Evolutionary conservation across 2,113 vertebrate genomes (phyloP), one percentile per base, ranked within the genome.

Genomic region (Mus musculus): DNA sequence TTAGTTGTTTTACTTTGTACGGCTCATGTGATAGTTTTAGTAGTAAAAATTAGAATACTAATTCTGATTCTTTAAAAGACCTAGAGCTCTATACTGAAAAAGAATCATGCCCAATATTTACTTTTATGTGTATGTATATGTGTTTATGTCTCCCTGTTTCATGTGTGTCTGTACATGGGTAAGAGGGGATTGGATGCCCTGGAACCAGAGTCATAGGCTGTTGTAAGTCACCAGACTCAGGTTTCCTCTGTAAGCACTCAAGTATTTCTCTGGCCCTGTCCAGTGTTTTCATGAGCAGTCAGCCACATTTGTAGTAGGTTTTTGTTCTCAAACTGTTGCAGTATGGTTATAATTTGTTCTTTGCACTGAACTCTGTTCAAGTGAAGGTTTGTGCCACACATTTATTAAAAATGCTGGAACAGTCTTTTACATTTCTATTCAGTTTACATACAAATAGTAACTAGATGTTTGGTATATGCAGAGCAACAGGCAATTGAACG

Each of bases 31-130:
- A 59, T 93, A 76, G 49, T 88, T 56, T 90, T 85, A 42, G 61
- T 90, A 85, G 67, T 91, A 85, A 93, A 95, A 85, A 95, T 54
- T 71, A 78, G 91, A 52, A 93, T 42, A 36, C 24, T 90, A 91
- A 88, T 65, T 11, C n/a, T 92, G 7, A 75, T 92, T 71, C 36
- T 93, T 78, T 86, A 75, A 42, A 94, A 89, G 89, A 91, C 22
- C 30, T 77, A 7, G 56, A 30, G 12, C 46, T 89, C 24, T 84
- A 0, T 91, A 59, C 56, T 86, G 89, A 88, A 69, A 84, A 94
- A 91, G 28, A 59, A 63, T n/a, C 12, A 14, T 88, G 46, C 84
- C 42, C 85, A 33, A 61, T 90, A n/a, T 54, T 69, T 69, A 67
- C 11, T 67, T 86, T 69, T 69, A 49, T 69, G 39, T 85, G 26